Base-by-base conservation (phyloP, 2,797 vertebrate genomes). In the Scyliorhinus canicula region DNA sequence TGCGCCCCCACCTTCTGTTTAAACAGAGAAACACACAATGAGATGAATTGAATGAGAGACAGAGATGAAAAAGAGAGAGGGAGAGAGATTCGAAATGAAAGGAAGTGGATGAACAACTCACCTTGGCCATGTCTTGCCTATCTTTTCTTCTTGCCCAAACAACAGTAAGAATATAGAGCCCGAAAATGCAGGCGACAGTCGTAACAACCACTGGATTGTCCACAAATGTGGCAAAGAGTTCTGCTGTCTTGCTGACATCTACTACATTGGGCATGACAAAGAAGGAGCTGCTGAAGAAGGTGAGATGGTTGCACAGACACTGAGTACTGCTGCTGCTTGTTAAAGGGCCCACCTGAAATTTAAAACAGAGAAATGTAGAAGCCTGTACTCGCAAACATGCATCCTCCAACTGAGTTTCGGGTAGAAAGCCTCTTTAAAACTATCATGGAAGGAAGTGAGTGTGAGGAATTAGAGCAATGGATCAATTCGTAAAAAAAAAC, bases 211-310 rank as follows among this genome's bases (percentile, higher is more conserved):
- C 98, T 0, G 99, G 99, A 95, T 99, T 99, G 95, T 98, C 97
- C 79, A 97, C 96, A 7, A 99, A 99, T 0, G 98, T 99, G 63
- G 97, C 97, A 95, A 99, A 99, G 8, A 99, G 98, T 95, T 99
- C 97, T 3, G 97, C 97, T 0, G 98, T 98, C 96, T 97, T 98
- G 79, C 96, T 97, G 95, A 99, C 97, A 0, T 99, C 98, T 26
- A 99, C 96, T 63, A 97, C 95, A 82, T 99, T 99, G 19, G 99
- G 98, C 97, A 98, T 97, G 95, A 99, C 97, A 52, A 99, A 98
- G 96, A 99, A 98, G 0, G 98, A 98, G 96, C 98, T 99, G 95
- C 98, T 98, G 16, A 99, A 99, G 96, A 99, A 98, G 11, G 99
- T 99, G 95, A 99, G 96, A 96, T 99, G 99, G 96, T 98, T 98